Base-by-base conservation (phyloP, 2,797 vertebrate species). In the Scolopax bukidnonensis region DNA sequence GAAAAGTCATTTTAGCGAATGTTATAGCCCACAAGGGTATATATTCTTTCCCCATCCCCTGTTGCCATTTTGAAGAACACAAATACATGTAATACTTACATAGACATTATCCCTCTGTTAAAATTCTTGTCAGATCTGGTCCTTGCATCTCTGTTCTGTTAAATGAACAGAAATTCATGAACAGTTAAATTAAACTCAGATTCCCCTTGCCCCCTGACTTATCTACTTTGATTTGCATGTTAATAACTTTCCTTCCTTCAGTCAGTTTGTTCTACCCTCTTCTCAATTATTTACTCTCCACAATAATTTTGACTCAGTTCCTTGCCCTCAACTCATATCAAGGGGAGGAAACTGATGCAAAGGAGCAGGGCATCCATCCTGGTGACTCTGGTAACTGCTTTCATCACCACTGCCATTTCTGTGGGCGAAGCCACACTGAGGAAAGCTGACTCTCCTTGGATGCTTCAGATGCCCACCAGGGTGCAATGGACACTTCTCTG, bases 71-170 rank as follows among this genome's bases (percentile, higher is more conserved):
- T 64, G 67, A 68, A 89, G 19, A 48, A 45, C 54, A 33, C 18
- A 54, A 76, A 33, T 56, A 50, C 28, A 54, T 21, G 2, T 32
- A 80, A 50, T 38, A 27, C 50, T 90, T 40, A 47, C 25, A 45
- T 4, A 41, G 64, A 40, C 32, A 71, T 89, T 71, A 64, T 53
- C 50, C 41, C 57, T 71, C 48, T 60, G 28, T 82, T 78, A 68
- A 92, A 92, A 78, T 78, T 90, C 89, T 76, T 64, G 45, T 93
- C 63, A 95, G 74, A 74, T 78, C 41, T 83, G n/a, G 28, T 71
- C 60, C 43, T 61, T 15, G 28, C 20, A 45, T 79, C 43, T 88
- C 40, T 16, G 9, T 6, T 9, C 45, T n/a, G 19, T 83, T 74
- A 80, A 79, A 71, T 38, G 48, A 92, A n/a, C n/a, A n/a, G n/a